A percentile compares a stretch with the other conserved stretches of the same genome.
Conservation (phyloP, 1,140 invertebrate species). For the Wiebesia pumilae region DNA sequence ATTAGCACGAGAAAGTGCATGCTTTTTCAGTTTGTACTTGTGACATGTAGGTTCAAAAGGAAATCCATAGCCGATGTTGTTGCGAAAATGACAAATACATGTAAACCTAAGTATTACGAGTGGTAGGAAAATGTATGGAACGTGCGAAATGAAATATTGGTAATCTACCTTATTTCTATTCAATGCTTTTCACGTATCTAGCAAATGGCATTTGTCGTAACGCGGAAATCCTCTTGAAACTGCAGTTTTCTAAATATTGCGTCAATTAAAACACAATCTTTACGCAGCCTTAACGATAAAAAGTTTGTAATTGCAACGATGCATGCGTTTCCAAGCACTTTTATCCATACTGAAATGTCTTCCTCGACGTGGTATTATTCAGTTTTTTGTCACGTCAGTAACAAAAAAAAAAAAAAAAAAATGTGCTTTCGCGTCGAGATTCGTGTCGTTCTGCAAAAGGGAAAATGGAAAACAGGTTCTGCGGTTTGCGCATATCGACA, state of each 20-base stretch:
- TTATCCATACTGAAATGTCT: not conserved
- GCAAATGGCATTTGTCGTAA: not conserved
- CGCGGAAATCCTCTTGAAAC: not conserved
- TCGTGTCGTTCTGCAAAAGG: not conserved
- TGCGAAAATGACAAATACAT: not conserved
- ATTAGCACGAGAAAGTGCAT: too few species aligned
- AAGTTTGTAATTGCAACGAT: slow-evolving; percentile 11
- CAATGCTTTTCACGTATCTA: not conserved
- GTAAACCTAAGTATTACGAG: too few species aligned
- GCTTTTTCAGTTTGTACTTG: too few species aligned
- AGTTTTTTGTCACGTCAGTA: slow-evolving; percentile 7
- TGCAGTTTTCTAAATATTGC: not conserved
- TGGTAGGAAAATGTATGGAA: not conserved
- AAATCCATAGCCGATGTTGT: slow-evolving; percentile 13
- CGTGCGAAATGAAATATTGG: not conserved
- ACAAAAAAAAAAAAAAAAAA: slow-evolving; percentile 12
- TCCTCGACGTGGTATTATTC: not conserved
- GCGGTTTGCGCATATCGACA: slow-evolving; percentile 13
- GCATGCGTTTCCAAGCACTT: slow-evolving; percentile 4
- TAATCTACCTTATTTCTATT: not conserved
- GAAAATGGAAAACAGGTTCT: not conserved
- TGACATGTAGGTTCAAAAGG: too few species aligned
- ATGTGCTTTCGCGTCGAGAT: slow-evolving; percentile 15
- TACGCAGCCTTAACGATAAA: not conserved
- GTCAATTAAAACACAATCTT: slow-evolving; percentile 12